phyloP scores from a whole-genome alignment of 2,113 vertebrate species.

The Promerops cafer region DNA sequence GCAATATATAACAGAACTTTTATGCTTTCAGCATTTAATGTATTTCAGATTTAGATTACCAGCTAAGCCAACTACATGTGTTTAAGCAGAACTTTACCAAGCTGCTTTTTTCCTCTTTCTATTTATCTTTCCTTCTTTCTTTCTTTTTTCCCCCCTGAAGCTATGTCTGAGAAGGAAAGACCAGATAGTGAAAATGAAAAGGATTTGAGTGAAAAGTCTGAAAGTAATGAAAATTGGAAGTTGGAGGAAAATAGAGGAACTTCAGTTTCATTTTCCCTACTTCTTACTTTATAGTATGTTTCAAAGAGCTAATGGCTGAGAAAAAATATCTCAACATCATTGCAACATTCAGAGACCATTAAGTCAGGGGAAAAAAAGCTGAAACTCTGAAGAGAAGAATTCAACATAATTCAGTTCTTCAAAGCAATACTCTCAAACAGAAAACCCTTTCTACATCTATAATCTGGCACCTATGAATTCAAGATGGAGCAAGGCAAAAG shows the following conservation, averaged over 20 bases:
- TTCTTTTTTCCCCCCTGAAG: neutral
- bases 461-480: neutral
- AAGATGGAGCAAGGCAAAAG: neutral
- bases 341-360: neutral
- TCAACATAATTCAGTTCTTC: neutral
- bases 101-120: neutral
- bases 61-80: neutral
- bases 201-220: neutral
- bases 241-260: neutral
- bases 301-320: neutral
- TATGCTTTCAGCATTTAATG: neutral
- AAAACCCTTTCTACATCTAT: neutral
- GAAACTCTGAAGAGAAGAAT: neutral
- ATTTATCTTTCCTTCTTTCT: rapidly evolving
- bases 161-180: neutral
- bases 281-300: neutral
- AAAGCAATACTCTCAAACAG: neutral
- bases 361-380: neutral
- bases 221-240: neutral
- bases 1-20: neutral
- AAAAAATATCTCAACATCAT: neutral
- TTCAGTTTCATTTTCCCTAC: neutral
- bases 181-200: neutral
- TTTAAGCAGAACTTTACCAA: neutral
- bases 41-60: neutral